These are phyloP conservation scores for Labeo rohita DNA, from an alignment of 2,113 vertebrate genomes.

Conservation along the genomic window DNA sequence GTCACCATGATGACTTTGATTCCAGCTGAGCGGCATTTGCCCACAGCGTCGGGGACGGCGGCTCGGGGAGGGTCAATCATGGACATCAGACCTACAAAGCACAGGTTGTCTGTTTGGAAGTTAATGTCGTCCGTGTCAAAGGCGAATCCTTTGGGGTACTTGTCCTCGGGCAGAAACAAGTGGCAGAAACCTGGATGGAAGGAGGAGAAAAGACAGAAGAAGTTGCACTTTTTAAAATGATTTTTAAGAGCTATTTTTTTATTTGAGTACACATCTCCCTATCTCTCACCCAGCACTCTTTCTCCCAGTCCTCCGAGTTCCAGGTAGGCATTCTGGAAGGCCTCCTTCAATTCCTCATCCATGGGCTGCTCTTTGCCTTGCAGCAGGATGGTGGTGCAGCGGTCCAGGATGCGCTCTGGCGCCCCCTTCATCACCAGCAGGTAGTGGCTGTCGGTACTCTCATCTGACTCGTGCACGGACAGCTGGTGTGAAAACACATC, in stretches of 20 bases:
- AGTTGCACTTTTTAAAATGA: no score
- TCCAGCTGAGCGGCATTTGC: constrained; percentile 89
- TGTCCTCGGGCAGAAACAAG: constrained; percentile 81
- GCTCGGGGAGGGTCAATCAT: constrained; percentile 93
- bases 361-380: constrained; percentile 90
- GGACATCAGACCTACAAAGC: constrained; percentile 92
- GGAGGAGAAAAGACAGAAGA: background rate
- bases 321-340: constrained; percentile 90
- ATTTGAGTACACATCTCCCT: no score
- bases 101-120: constrained; percentile 87
- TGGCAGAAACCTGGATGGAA: constrained; percentile 86
- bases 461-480: constrained; percentile 82
- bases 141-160: constrained; percentile 89
- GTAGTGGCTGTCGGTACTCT: constrained; percentile 82
- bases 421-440: constrained; percentile 94
- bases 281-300: constrained; percentile 69
- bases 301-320: constrained; percentile 86
- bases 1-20: constrained; percentile 97
- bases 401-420: constrained; percentile 88
- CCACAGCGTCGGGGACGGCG: constrained; percentile 88
- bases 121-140: constrained; percentile 91
- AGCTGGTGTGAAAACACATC: constrained; percentile 66
- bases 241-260: no score
- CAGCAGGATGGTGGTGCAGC: constrained; percentile 85
- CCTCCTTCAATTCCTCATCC: constrained; percentile 89